Conservation (phyloP, 1,140 invertebrate species). For the Dendroctonus ponderosae region DNA sequence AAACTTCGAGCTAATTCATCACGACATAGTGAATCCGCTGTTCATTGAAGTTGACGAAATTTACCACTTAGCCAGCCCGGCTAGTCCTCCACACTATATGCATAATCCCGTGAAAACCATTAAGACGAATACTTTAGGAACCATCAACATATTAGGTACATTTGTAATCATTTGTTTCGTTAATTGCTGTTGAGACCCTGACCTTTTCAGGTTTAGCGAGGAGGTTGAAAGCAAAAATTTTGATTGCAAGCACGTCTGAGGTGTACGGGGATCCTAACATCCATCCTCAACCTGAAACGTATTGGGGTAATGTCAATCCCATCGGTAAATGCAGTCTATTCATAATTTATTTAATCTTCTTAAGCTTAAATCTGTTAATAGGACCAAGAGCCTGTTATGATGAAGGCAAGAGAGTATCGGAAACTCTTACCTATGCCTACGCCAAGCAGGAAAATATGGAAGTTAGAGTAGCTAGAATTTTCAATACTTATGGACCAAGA, state of each 20-base stretch:
- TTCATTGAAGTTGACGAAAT: conserved; percentile 99
- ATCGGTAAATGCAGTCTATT: conserved; percentile 67
- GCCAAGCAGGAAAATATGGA: conserved; percentile 93
- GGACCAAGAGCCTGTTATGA: conserved; percentile 97
- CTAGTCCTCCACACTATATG: conserved; percentile 99
- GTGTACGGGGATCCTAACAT: conserved; percentile 98
- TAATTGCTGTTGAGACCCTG: background rate
- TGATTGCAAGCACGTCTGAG: conserved; percentile 98
- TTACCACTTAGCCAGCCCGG: conserved; percentile 98
- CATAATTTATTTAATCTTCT: background rate
- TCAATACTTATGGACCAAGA: conserved; percentile 98
- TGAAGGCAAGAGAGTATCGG: conserved; percentile 96
- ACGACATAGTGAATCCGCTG: conserved; percentile 97
- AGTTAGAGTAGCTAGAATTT: conserved; percentile 95
- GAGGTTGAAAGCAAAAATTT: conserved; percentile 87
- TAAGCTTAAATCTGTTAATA: conserved; percentile 46
- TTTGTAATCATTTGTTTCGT: conserved; percentile 2
- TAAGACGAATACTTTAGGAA: conserved; percentile 98
- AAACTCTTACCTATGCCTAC: conserved; percentile 96
- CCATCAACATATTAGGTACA: conserved; percentile 96
- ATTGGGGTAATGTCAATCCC: conserved; percentile 99
- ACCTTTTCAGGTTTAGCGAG: conserved; percentile 67
- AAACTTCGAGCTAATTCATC: conserved; percentile 98
- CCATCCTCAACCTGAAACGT: conserved; percentile 92
- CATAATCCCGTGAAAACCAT: conserved; percentile 99